phyloP scores from a whole-genome alignment of 2,113 vertebrate genomes.

The Empidonax alnorum region DNA sequence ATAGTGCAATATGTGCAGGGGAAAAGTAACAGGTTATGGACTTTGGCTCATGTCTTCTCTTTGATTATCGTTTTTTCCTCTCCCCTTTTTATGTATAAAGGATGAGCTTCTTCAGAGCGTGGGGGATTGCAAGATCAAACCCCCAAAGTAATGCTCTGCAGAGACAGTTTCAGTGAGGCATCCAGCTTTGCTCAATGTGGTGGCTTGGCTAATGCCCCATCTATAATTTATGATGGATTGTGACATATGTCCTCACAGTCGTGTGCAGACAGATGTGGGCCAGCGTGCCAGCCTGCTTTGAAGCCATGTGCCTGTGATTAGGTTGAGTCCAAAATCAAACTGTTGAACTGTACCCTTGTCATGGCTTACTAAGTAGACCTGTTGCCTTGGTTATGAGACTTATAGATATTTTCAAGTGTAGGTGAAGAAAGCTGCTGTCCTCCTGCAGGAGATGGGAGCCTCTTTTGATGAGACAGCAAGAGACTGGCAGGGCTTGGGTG shows the following conservation, averaged over 20 bases:
- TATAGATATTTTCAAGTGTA: background rate
- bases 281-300: background rate
- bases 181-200: background rate
- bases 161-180: background rate
- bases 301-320: background rate
- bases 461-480: background rate
- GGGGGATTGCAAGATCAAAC: background rate
- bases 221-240: background rate
- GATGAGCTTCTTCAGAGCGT: background rate
- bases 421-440: background rate
- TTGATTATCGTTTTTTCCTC: fast-evolving
- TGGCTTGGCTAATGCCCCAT: background rate
- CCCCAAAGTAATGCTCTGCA: background rate
- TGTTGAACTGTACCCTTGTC: background rate
- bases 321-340: background rate
- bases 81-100: background rate
- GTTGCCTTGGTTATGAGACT: background rate
- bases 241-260: background rate
- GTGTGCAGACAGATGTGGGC: background rate
- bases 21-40: background rate
- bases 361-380: background rate
- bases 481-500: background rate
- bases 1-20: background rate
- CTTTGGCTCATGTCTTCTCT: background rate
- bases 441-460: background rate